These are phyloP conservation scores for Agonopterix subpropinquella DNA, from an alignment of 2,888 invertebrate species.

Conservation along the genomic window DNA sequence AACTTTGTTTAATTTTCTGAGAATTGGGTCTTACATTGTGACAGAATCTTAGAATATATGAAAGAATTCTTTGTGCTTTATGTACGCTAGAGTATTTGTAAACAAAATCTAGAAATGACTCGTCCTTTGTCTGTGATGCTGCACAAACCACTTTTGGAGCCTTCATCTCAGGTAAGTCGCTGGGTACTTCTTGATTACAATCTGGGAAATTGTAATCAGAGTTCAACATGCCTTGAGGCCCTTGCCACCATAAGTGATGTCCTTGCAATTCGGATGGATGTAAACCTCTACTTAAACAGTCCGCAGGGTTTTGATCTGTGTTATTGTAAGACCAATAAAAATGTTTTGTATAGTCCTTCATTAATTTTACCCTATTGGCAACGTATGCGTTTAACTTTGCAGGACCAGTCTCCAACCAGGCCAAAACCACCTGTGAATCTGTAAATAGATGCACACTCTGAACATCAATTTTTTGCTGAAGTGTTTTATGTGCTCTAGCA, in stretches of 20 bases:
- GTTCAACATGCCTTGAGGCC: background rate
- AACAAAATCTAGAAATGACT: background rate
- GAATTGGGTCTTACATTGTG: background rate
- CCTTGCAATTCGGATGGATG: background rate
- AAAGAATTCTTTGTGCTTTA: background rate
- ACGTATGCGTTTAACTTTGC: background rate
- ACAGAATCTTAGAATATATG: constrained; percentile 1
- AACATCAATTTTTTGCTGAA: background rate
- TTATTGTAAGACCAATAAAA: background rate
- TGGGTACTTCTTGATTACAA: background rate
- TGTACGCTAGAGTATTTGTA: background rate
- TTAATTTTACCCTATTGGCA: background rate
- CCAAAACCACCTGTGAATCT: background rate
- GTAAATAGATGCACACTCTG: background rate
- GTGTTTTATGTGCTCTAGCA: too few relatives aligned
- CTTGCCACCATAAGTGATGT: background rate
- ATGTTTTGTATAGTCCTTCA: constrained; percentile 2
- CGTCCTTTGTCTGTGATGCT: background rate
- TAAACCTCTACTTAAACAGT: background rate
- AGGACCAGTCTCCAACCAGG: background rate
- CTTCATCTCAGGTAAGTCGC: background rate
- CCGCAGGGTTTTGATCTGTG: background rate
- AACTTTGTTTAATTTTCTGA: background rate
- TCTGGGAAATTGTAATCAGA: background rate
- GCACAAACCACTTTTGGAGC: background rate